A percentile compares a stretch with the other conserved stretches of the same genome.
Evolutionary conservation across 2,113 vertebrate genomes (phyloP).

Genomic region (Sitta europaea): DNA sequence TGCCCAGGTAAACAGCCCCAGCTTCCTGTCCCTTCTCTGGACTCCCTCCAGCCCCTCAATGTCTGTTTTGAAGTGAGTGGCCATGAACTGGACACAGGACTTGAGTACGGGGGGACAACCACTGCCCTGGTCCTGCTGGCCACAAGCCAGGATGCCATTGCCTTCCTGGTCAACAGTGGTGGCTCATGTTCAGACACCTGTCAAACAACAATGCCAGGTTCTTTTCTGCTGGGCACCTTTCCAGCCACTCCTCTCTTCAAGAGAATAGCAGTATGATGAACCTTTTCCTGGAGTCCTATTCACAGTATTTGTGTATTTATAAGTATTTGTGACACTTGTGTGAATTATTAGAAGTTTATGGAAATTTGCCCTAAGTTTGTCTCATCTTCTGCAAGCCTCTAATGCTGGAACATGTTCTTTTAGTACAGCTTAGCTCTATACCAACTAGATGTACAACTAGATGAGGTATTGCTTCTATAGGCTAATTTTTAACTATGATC

Average conservation of each 20-base stretch:
- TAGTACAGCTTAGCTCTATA: background rate
- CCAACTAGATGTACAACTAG: background rate
- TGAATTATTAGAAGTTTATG: background rate
- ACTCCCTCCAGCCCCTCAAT: background rate
- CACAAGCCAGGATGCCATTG: background rate
- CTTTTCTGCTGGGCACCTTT: background rate
- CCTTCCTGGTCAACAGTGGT: background rate
- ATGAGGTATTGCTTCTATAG: background rate
- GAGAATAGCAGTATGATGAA: background rate
- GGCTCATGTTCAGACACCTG: background rate
- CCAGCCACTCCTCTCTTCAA: background rate
- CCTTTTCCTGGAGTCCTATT: background rate
- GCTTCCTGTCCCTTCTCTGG: background rate
- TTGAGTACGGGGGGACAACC: rapidly evolving
- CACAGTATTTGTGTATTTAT: no score
- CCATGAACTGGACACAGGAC: background rate
- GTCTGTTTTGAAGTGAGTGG: background rate
- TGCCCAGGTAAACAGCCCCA: background rate
- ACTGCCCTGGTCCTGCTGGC: background rate
- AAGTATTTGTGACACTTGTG: background rate
- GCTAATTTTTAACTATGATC: background rate
- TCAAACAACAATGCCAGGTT: background rate
- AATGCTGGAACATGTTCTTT: background rate
- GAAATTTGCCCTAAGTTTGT: background rate
- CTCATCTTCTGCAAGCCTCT: background rate